phyloP scores from a whole-genome alignment of 2,888 invertebrate genomes.

The Cylloceria caligata region DNA sequence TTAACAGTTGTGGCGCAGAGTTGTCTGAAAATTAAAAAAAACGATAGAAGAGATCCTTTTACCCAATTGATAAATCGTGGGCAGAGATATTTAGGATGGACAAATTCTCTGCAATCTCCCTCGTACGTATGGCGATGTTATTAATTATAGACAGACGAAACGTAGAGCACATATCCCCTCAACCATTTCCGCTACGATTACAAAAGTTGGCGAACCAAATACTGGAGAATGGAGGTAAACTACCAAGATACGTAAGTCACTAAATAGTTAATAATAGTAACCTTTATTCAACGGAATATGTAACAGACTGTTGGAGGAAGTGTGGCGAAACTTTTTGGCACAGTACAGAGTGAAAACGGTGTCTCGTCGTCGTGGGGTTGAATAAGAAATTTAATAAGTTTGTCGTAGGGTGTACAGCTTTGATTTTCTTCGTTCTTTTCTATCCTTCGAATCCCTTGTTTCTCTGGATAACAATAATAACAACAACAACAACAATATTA shows the following conservation, averaged over 20 bases:
- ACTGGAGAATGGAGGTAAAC: not conserved
- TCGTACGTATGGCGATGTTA: no score
- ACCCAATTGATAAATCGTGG: no score
- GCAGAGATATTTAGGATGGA: no score
- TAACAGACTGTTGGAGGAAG: slow-evolving; percentile 78
- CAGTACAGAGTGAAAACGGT: slow-evolving; percentile 59
- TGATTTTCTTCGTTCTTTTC: slow-evolving; percentile 1
- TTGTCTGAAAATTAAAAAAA: no score
- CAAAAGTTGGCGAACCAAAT: no score
- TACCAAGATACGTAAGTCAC: not conserved
- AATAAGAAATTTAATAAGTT: slow-evolving; percentile 32
- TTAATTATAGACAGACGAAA: no score
- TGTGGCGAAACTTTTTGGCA: slow-evolving; percentile 75
- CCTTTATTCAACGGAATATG: slow-evolving; percentile 79
- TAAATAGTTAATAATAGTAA: slow-evolving; percentile 42
- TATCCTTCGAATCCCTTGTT: slow-evolving; percentile 13
- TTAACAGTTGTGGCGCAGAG: no score
- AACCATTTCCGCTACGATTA: no score
- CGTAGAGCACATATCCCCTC: no score
- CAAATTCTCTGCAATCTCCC: no score
- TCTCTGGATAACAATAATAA: slow-evolving; percentile 4
- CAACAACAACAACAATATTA: not conserved
- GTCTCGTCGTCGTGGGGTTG: slow-evolving; percentile 56
- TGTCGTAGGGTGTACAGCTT: not conserved
- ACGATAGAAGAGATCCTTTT: no score